A percentile compares a stretch with the other conserved stretches of the same genome.
Evolutionary conservation across 23 tunicate genomes (phyloP).

Genomic region (Styela clava): DNA sequence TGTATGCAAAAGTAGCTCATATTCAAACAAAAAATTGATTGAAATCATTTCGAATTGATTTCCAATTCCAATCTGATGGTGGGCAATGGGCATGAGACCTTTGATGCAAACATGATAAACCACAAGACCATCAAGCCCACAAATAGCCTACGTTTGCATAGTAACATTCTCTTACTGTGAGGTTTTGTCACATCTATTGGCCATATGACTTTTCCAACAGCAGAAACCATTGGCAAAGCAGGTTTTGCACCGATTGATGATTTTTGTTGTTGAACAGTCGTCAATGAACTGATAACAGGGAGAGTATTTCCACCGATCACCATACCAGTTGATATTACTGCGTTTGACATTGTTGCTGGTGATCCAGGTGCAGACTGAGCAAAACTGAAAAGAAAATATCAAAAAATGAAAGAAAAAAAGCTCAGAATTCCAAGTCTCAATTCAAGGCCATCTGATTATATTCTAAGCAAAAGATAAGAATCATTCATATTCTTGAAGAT

Average conservation of each 20-base stretch:
- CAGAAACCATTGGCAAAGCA: background rate
- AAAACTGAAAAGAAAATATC: conserved; percentile 26
- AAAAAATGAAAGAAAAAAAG: background rate
- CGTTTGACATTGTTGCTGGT: conserved; percentile 22
- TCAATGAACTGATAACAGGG: background rate
- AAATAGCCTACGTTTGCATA: too few relatives aligned
- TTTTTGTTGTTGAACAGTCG: background rate
- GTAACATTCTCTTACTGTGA: too few relatives aligned
- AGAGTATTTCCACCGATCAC: background rate
- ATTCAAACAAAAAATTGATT: too few relatives aligned
- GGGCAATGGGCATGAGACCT: too few relatives aligned
- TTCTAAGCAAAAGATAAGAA: too few relatives aligned
- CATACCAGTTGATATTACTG: background rate
- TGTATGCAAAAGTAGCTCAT: too few relatives aligned
- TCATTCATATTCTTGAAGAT: too few relatives aligned
- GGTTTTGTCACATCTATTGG: conserved; percentile 31
- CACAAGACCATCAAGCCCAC: too few relatives aligned
- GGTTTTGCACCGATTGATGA: conserved; percentile 7
- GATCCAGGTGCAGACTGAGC: conserved; percentile 88
- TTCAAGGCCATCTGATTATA: background rate
- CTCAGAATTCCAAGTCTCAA: background rate
- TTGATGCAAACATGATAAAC: too few relatives aligned
- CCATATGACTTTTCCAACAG: conserved; percentile 43
- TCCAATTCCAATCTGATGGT: too few relatives aligned
- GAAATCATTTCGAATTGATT: too few relatives aligned